These are phyloP conservation scores for Petaurus breviceps DNA, from an alignment of 2,113 vertebrate genomes.

Conservation along the genomic window DNA sequence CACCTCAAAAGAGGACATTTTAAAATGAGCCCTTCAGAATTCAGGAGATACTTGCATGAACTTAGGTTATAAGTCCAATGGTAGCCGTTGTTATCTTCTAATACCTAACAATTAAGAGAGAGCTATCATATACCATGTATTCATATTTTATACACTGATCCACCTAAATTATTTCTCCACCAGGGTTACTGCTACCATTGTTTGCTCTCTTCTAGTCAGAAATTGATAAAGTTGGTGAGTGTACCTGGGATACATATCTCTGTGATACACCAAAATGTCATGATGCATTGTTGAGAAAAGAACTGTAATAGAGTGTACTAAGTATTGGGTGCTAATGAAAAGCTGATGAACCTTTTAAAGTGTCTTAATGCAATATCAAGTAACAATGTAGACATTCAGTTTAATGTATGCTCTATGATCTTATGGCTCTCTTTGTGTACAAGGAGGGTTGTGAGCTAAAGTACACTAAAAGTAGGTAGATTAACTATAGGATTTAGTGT, in stretches of 20 bases:
- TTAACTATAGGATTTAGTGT: background rate
- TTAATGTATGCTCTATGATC: background rate
- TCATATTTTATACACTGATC: background rate
- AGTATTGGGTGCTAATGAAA: background rate
- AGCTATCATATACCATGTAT: background rate
- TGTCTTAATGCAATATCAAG: background rate
- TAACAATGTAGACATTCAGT: background rate
- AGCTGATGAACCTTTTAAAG: background rate
- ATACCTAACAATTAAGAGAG: constrained; percentile 44
- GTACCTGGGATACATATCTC: background rate
- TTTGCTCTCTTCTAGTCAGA: background rate
- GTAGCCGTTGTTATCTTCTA: constrained; percentile 48
- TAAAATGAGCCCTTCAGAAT: constrained; percentile 40
- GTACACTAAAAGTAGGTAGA: background rate
- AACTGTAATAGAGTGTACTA: background rate
- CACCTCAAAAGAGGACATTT: constrained; percentile 50
- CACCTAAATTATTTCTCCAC: background rate
- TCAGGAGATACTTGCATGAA: constrained; percentile 11
- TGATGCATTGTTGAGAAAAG: background rate
- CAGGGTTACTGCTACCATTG: background rate
- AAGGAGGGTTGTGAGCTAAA: background rate
- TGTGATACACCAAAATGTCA: background rate
- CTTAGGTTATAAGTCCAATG: constrained; percentile 25
- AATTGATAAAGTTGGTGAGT: background rate
- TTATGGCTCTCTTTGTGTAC: background rate